Evolutionary conservation across 2,113 vertebrate species (phyloP).

Genomic region (Lycaon pictus): DNA sequence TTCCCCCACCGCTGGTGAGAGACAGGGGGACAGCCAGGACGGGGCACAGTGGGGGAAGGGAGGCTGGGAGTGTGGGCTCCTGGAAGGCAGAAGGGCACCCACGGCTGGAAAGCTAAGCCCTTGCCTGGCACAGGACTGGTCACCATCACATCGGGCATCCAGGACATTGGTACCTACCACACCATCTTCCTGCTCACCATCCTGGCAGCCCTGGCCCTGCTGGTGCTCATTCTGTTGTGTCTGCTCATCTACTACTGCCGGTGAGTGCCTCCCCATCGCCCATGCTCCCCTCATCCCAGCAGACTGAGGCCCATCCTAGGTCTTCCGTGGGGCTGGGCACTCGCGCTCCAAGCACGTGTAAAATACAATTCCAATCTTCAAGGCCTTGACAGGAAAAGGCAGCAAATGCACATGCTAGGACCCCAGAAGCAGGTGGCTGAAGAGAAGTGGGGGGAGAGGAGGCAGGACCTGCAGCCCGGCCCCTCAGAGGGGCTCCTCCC

Average conservation of each 20-base stretch:
- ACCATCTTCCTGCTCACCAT: conserved; percentile 98
- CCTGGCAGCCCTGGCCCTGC: conserved; percentile 94
- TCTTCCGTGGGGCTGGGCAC: background rate
- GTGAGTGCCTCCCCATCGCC: conserved; percentile 82
- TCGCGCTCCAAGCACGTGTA: background rate
- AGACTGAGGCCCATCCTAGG: background rate
- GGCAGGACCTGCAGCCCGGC: background rate
- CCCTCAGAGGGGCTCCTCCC: background rate
- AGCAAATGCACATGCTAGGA: background rate
- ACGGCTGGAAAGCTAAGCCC: conserved; percentile 12
- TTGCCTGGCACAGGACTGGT: conserved; percentile 89
- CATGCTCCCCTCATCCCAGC: background rate
- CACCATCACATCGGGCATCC: conserved; percentile 91
- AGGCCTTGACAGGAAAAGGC: background rate
- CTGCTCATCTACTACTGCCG: conserved; percentile 98
- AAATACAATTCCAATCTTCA: background rate
- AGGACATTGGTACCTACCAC: conserved; percentile 97
- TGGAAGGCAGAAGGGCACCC: background rate
- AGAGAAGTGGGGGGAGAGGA: background rate
- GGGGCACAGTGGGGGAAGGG: background rate
- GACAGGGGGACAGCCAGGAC: background rate
- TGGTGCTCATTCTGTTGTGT: conserved; percentile 96
- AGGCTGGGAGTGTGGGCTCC: background rate
- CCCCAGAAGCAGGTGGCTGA: background rate
- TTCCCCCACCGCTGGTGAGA: conserved; percentile 89